These are phyloP conservation scores for Camptogramma bilineatum DNA, from an alignment of 2,888 invertebrate species.

Conservation along the genomic window DNA sequence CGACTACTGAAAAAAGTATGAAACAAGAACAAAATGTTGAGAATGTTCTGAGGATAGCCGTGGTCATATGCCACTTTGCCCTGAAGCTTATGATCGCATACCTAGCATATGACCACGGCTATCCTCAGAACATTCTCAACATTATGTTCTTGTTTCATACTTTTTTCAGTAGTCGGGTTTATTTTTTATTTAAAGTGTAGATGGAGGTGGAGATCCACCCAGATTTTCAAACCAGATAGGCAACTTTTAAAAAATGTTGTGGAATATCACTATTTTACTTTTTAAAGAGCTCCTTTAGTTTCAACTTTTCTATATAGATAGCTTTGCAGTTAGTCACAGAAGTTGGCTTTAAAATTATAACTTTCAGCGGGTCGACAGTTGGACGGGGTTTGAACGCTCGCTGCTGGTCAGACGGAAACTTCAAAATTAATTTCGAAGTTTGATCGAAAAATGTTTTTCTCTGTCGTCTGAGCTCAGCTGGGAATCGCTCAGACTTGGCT, in stretches of 20 bases:
- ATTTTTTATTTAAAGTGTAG: no score
- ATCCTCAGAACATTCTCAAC: no score
- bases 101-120: no score
- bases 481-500: slow-evolving; percentile 29
- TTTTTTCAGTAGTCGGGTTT: no score
- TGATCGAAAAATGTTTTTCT: slow-evolving; percentile 77
- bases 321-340: slow-evolving; percentile 27
- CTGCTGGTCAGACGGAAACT: slow-evolving; percentile 69
- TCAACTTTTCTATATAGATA: slow-evolving; percentile 4
- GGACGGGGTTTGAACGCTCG: slow-evolving; percentile 56
- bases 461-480: slow-evolving; percentile 48
- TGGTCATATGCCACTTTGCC: no score
- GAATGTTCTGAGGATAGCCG: no score
- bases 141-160: no score
- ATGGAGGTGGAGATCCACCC: no score
- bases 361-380: slow-evolving; percentile 59
- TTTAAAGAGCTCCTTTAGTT: background rate
- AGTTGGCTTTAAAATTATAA: slow-evolving; percentile 66
- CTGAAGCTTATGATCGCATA: no score
- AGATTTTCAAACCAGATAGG: no score
- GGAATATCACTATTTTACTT: background rate
- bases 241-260: background rate
- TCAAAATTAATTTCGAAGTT: slow-evolving; percentile 80
- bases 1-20: no score
- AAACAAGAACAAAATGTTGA: no score